phyloP scores from a whole-genome alignment of 2,113 vertebrate species.

The Macaca fascicularis region T2T-MFA8v1.1 NC_088385.1:11741501-11742000 shows the following conservation, averaged over 20 bases:
- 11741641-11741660: not conserved
- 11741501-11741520: slow-evolving; percentile 40
- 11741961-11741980: not conserved
- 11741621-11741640: not conserved
- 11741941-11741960: not conserved
- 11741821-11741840: not conserved
- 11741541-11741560: not conserved
- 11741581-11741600: not conserved
- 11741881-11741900: not conserved
- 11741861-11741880: not conserved
- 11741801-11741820: not conserved
- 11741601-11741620: not conserved
- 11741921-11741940: not conserved
- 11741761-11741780: not conserved
- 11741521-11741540: slow-evolving; percentile 9
- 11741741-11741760: not conserved
- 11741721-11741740: not conserved
- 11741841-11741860: not conserved
- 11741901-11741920: not conserved
- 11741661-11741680: not conserved
- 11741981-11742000: not conserved
- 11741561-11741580: not conserved
- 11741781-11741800: not conserved
- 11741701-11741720: not conserved
- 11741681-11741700: not conserved